Evolutionary conservation across 2,113 vertebrate species (phyloP).

Genomic region (Eretmochelys imbricata): DNA sequence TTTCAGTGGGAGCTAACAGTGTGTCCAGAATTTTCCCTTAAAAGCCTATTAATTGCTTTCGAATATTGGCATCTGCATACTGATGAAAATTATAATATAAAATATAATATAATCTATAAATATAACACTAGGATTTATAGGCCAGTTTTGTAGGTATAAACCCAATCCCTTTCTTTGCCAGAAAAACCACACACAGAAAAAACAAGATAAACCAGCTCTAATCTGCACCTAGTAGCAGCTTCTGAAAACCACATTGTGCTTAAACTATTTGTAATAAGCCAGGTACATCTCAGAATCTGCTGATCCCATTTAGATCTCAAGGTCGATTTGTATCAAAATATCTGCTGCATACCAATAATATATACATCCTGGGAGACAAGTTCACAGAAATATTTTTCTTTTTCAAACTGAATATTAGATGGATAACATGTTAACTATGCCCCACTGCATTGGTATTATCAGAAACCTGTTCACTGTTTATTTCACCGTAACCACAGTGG

Average conservation of each 20-base stretch:
- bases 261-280: not conserved
- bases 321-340: not conserved
- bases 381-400: not conserved
- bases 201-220: not conserved
- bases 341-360: not conserved
- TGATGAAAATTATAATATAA: not conserved
- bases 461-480: not conserved
- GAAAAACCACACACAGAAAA: constrained; percentile 7
- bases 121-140: not conserved
- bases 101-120: not conserved
- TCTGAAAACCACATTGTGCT: not conserved
- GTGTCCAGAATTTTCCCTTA: not conserved
- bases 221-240: not conserved
- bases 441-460: not conserved
- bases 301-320: not conserved
- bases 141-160: not conserved
- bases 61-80: not conserved
- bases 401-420: not conserved
- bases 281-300: constrained; percentile 27
- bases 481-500: not conserved
- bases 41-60: not conserved
- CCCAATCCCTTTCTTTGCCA: not conserved
- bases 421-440: not conserved
- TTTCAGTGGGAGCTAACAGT: not conserved
- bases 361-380: not conserved